Evolutionary conservation across 2,888 invertebrate genomes (phyloP).

Genomic region (Ryuthela nishihirai): DNA sequence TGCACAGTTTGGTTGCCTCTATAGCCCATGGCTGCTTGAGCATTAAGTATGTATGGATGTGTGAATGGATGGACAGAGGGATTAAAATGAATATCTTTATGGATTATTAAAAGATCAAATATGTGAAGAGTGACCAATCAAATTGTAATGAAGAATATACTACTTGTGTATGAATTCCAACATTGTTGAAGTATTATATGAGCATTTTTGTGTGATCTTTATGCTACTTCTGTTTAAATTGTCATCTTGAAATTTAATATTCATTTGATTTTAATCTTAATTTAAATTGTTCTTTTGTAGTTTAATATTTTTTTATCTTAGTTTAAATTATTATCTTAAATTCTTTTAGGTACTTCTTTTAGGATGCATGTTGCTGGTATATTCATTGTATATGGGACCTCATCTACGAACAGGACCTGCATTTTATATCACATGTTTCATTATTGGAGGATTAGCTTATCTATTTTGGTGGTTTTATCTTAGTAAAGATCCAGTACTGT

Average conservation of each 20-base stretch:
- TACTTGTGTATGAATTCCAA: too few relatives aligned
- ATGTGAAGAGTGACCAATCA: too few relatives aligned
- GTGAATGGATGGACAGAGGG: too few relatives aligned
- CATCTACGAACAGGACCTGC: neutral
- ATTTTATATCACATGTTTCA: slow-evolving; percentile 1
- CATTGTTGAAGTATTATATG: too few relatives aligned
- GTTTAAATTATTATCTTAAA: neutral
- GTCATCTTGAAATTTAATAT: neutral
- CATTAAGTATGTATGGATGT: too few relatives aligned
- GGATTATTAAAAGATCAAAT: too few relatives aligned
- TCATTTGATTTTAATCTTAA: neutral
- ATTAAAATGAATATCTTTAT: too few relatives aligned
- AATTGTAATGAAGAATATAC: too few relatives aligned
- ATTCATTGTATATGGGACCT: slow-evolving; percentile 1
- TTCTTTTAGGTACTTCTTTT: slow-evolving; percentile 17
- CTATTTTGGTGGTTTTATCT: slow-evolving; percentile 7
- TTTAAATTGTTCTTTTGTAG: neutral
- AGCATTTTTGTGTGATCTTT: too few relatives aligned
- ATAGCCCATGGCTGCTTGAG: too few relatives aligned
- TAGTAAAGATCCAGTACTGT: slow-evolving; percentile 10
- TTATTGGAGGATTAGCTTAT: slow-evolving; percentile 2
- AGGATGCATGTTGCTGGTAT: slow-evolving; percentile 13
- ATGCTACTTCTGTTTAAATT: too few relatives aligned
- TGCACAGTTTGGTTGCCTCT: too few relatives aligned
- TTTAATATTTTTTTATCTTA: neutral